Base-by-base conservation (phyloP, 2,113 vertebrate species). In the Strix aluco region DNA sequence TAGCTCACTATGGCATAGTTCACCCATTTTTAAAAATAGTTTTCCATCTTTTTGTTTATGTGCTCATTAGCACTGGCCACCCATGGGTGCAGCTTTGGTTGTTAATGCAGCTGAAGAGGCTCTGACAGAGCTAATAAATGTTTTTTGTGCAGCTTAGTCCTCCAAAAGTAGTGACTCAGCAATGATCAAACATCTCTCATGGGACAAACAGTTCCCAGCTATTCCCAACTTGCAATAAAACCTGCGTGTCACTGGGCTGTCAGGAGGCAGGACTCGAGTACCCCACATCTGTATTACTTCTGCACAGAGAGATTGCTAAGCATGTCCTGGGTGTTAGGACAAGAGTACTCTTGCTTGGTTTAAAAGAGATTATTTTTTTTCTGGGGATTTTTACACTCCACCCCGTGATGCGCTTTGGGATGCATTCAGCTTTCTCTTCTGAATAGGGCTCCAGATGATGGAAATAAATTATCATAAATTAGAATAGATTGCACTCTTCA, bases 381-480 rank as follows among this genome's bases (percentile, higher is more conserved):
- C 79, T 97, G 90, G 91, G 51, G 87, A 90, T 95, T 97, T 97
- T 97, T 95, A 93, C 38, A 11, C 85, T 94, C 90, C 71, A 81
- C 72, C 96, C 90, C 42, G 47, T 96, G 92, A 92, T 95, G 97
- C 21, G 46, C 93, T 96, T 96, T 91, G 95, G 96, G 96, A 97
- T 96, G 94, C 91, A 77, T 96, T 97, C 96, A 96, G 94, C 93
- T 95, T 96, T 97, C 95, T 32, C 89, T 95, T 95, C 93, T 97
- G 95, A 97, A 97, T 96, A 97, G 94, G 90, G 61, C 93, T 97
- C 93, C 96, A 96, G 96, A 96, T 97, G 95, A 97, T 97, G 91
- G 96, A 95, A 97, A 97, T 96, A 97, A 97, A 97, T 97, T 97
- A 97, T 93, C 97, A 97, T 97, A 97, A 97, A 97, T 97, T 97